phyloP scores from a whole-genome alignment of 2,888 invertebrate species.

The Drosophila bunnanda region DNA sequence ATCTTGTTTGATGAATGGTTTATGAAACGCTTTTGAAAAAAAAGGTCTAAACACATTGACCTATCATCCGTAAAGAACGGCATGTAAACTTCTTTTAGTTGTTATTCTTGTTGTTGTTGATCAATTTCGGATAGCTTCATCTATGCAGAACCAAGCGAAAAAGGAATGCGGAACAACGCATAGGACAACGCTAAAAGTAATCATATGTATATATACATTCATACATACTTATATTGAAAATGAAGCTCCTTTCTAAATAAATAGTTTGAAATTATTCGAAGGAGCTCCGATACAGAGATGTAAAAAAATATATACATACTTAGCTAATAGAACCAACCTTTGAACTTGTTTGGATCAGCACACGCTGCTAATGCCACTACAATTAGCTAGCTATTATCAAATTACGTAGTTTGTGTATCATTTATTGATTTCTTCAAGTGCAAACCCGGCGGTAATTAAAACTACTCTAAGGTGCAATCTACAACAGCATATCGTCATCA shows the following conservation, averaged over 20 bases:
- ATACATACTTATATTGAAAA: too few species aligned
- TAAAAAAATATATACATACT: background rate
- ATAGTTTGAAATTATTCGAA: background rate
- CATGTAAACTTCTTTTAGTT: too few species aligned
- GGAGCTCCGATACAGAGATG: background rate
- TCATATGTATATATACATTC: too few species aligned
- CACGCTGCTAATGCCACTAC: constrained; percentile 23
- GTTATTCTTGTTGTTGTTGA: too few species aligned
- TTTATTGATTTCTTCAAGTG: constrained; percentile 42
- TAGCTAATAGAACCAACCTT: constrained; percentile 3
- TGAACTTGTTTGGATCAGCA: constrained; percentile 12
- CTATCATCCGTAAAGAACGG: too few species aligned
- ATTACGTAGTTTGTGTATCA: constrained; percentile 33
- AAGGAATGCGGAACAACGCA: too few species aligned
- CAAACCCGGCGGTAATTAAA: constrained; percentile 22
- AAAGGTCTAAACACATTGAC: too few species aligned
- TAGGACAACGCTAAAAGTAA: too few species aligned
- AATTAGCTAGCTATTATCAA: constrained; percentile 38
- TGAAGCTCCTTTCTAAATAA: background rate
- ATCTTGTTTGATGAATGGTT: too few species aligned
- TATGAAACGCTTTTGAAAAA: too few species aligned
- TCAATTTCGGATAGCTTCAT: too few species aligned
- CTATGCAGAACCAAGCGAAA: too few species aligned
- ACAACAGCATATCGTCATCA: constrained; percentile 5
- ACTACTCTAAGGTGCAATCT: background rate